Base-by-base conservation (phyloP, 2,797 vertebrate species). In the Pipistrellus pipistrellus region DNA sequence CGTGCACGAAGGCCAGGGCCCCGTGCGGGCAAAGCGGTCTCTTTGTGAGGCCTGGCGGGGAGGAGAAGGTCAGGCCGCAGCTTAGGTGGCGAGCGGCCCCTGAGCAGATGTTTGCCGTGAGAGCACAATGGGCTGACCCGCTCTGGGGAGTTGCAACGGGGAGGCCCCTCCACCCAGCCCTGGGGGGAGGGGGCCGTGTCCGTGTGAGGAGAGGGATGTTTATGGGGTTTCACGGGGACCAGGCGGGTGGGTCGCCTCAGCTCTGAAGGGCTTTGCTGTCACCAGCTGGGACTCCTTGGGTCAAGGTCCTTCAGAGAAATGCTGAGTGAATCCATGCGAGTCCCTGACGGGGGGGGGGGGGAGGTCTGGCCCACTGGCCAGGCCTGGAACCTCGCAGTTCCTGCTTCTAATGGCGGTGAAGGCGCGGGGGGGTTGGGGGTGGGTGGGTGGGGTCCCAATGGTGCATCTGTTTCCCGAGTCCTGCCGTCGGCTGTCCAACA, bases 231-330 rank as follows among this genome's bases (percentile, higher is more conserved):
- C 3, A 1, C 30, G 44, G 44, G 85, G 69, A 32, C 83, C 44
- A 21, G 88, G 51, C 1, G 0, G 69, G 5, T 73, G 75, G 84
- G 73, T 89, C 69, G 48, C 83, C 66, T 92, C 32, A 75, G 80
- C 73, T 92, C 53, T 30, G 38, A 91, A 68, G 32, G 69, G 6
- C 86, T 93, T 84, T 55, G 66, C 72, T 88, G 8, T 81, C 69
- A 55, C 20, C 80, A 87, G 57, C 91, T 82, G 85, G 66, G 76
- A 73, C 72, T 44, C 44, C 38, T 27, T 93, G 23, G 64, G 71
- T 88, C n/a, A 77, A 23, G 32, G 55, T 59, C 66, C 90, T 75
- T 73, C n/a, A 81, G 88, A 53, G 57, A 88, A 91, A n/a, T 35
- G 30, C 7, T 41, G 27, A 68, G 8, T 38, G 69, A 46, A 4